Conservation (phyloP, 2,888 invertebrate species). For the Drosophila mulleri region DNA sequence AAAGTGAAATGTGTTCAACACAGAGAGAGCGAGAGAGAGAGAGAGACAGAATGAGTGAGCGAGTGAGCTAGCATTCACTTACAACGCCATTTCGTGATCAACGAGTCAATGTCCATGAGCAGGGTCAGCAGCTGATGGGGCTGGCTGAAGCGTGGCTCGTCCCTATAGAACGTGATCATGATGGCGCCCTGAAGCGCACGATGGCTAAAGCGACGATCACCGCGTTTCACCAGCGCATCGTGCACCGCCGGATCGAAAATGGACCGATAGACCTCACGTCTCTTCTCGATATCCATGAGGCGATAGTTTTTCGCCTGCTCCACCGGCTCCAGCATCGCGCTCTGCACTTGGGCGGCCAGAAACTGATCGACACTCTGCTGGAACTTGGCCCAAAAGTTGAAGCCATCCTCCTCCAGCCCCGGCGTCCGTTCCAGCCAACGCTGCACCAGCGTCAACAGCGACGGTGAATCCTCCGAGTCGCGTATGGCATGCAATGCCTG, state of each 20-base stretch:
- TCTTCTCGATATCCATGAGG: conserved; percentile 91
- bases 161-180: conserved; percentile 98
- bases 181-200: conserved; percentile 98
- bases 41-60: not conserved
- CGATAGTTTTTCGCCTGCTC: conserved; percentile 89
- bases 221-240: conserved; percentile 92
- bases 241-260: conserved; percentile 95
- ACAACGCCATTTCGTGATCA: conserved; percentile 99
- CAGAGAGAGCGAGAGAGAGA: not conserved
- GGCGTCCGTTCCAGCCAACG: conserved; percentile 98
- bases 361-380: conserved; percentile 90
- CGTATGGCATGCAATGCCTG: conserved; percentile 87
- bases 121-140: conserved; percentile 97
- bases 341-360: conserved; percentile 88
- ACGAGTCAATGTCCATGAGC: conserved; percentile 98
- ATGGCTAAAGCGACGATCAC: conserved; percentile 91
- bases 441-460: conserved; percentile 93
- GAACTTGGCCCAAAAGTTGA: conserved; percentile 98
- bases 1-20: conserved; percentile 28
- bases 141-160: conserved; percentile 98
- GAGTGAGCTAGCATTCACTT: conserved; percentile 84
- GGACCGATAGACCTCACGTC: conserved; percentile 93
- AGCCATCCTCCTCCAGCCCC: conserved; percentile 92
- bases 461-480: conserved; percentile 93
- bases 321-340: conserved; percentile 87